phyloP scores from a whole-genome alignment of 2,797 vertebrate genomes.

The Pseudopleuronectes americanus region DNA sequence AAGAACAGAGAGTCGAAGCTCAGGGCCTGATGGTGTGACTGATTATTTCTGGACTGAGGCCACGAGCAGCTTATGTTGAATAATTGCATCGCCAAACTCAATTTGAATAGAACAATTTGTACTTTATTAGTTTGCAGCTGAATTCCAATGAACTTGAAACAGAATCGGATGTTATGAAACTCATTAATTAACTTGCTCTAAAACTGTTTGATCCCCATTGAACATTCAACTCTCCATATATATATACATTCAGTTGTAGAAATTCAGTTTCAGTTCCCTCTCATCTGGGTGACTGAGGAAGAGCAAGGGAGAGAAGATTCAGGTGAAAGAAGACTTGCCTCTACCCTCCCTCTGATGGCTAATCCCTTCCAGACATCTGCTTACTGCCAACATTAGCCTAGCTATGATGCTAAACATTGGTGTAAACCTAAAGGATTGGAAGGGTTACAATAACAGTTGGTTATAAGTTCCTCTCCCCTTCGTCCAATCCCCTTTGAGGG shows the following conservation, averaged over 20 bases:
- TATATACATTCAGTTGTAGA: too few relatives aligned
- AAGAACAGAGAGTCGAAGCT: constrained; percentile 42
- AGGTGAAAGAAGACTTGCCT: neutral
- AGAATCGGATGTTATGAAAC: neutral
- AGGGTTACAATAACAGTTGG: too few relatives aligned
- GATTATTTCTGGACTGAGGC: constrained; percentile 30
- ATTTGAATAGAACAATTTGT: constrained; percentile 11
- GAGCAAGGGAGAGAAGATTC: neutral
- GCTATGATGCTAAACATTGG: too few relatives aligned
- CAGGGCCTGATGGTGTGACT: constrained; percentile 18
- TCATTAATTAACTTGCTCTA: neutral
- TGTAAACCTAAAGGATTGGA: too few relatives aligned
- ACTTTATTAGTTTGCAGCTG: neutral
- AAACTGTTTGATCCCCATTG: neutral
- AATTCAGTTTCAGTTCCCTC: neutral
- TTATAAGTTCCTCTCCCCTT: too few relatives aligned
- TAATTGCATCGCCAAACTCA: neutral
- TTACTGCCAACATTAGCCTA: too few relatives aligned
- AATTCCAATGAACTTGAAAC: neutral
- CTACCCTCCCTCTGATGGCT: neutral
- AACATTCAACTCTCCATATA: neutral
- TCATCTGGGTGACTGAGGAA: neutral
- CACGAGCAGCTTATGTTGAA: constrained; percentile 11
- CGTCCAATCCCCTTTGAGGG: too few relatives aligned
- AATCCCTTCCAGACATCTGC: neutral